These are phyloP conservation scores for Holothuria leucospilota DNA, from an alignment of 53 echinoderm and acorn worm species.

Conservation along the genomic window DNA sequence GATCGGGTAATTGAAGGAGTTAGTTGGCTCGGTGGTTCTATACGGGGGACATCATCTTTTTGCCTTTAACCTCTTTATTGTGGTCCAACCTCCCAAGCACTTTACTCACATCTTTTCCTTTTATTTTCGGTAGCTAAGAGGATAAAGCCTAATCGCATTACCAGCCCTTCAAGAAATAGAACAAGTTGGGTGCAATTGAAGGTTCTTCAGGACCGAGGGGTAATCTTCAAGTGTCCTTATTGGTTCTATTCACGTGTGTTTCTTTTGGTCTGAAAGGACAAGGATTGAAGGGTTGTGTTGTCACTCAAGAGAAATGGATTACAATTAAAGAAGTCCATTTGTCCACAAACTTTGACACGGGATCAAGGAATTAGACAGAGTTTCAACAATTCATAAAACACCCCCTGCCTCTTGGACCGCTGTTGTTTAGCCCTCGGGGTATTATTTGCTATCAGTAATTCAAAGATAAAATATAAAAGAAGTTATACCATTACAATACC, in stretches of 20 bases:
- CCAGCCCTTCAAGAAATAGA: not conserved
- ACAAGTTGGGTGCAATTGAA: constrained; percentile 30
- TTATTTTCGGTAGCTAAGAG: constrained; percentile 35
- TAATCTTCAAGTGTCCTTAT: too few species aligned
- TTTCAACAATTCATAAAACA: not conserved
- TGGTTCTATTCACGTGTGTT: too few species aligned
- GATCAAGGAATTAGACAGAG: constrained; percentile 12
- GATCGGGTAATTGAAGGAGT: too few species aligned
- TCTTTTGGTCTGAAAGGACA: too few species aligned
- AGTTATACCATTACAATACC: too few species aligned
- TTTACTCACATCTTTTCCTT: not conserved
- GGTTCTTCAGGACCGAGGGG: not conserved
- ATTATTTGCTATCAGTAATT: constrained; percentile 3
- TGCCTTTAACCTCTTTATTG: not conserved
- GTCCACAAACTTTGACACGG: constrained; percentile 29
- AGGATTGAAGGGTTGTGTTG: too few species aligned
- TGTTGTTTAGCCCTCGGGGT: constrained; percentile 20
- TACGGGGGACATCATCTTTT: too few species aligned
- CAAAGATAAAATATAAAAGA: too few species aligned
- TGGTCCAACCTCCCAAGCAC: not conserved
- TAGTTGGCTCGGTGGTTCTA: too few species aligned
- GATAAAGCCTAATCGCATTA: constrained; percentile 27
- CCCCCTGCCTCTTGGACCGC: constrained; percentile 21
- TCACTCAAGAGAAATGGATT: not conserved
- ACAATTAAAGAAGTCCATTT: constrained; percentile 33